These are phyloP conservation scores for Melinaea marsaeus DNA, from an alignment of 2,888 invertebrate species.

Conservation along the genomic window DNA sequence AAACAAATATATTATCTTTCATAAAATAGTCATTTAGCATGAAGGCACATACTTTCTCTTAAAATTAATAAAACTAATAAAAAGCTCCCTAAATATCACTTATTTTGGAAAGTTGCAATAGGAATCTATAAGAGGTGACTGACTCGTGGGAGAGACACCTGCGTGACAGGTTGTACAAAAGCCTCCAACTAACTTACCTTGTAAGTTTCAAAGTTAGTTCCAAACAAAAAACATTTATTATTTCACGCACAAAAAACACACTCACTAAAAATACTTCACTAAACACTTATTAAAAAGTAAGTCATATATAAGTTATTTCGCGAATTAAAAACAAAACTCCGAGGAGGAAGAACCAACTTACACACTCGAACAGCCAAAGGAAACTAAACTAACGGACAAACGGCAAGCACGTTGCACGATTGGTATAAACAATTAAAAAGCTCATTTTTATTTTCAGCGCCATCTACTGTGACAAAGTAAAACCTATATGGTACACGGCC, in stretches of 20 bases:
- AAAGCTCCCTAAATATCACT: too few relatives aligned
- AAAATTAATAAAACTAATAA: too few relatives aligned
- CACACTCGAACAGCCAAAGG: constrained; percentile 49
- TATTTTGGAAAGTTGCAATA: constrained; percentile 26
- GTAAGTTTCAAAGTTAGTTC: constrained; percentile 45
- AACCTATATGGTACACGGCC: background rate
- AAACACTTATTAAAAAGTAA: constrained; percentile 50
- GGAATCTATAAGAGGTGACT: constrained; percentile 61
- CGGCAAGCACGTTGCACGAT: constrained; percentile 21
- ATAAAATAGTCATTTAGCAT: too few relatives aligned
- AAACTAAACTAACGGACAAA: constrained; percentile 47
- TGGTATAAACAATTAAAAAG: constrained; percentile 10
- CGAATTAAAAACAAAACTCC: constrained; percentile 51
- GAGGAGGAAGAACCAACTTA: constrained; percentile 40
- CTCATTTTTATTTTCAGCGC: constrained; percentile 14
- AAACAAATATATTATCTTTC: too few relatives aligned
- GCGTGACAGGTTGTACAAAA: constrained; percentile 72
- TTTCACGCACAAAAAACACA: constrained; percentile 47
- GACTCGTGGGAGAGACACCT: constrained; percentile 71
- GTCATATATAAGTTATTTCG: constrained; percentile 62
- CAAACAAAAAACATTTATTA: constrained; percentile 38
- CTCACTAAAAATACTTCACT: constrained; percentile 43
- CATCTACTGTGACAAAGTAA: constrained; percentile 16
- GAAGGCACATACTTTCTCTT: too few relatives aligned
- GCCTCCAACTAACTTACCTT: constrained; percentile 58